A percentile compares a stretch with the other conserved stretches of the same genome.
Evolutionary conservation across 2,888 invertebrate genomes (phyloP).

Genomic region (Epiblema foenella): DNA sequence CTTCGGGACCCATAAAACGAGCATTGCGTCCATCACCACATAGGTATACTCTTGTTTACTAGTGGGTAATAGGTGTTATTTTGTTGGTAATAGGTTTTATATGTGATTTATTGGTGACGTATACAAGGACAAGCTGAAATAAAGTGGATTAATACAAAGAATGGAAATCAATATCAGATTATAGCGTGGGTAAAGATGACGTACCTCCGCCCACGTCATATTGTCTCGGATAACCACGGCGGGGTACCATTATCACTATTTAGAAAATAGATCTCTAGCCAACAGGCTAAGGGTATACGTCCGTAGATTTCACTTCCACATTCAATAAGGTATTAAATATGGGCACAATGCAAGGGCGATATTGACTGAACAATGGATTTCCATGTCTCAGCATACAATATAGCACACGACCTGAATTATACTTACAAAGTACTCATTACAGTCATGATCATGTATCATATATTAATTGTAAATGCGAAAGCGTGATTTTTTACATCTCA

Average conservation of each 20-base stretch:
- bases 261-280: not conserved
- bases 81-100: not conserved
- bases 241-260: not conserved
- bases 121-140: not conserved
- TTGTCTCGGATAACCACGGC: not conserved
- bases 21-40: not conserved
- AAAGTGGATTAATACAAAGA: conserved; percentile 8
- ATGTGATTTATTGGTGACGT: too few species aligned
- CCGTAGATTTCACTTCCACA: not conserved
- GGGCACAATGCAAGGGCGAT: conserved; percentile 16
- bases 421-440: too few species aligned
- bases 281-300: not conserved
- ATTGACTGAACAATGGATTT: conserved; percentile 15
- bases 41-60: not conserved
- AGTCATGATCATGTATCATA: too few species aligned
- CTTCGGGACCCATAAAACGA: not conserved
- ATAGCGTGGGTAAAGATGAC: conserved; percentile 11
- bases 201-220: not conserved
- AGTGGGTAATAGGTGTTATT: not conserved
- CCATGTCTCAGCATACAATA: not conserved
- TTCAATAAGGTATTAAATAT: conserved; percentile 16
- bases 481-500: too few species aligned
- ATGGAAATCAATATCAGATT: conserved; percentile 20
- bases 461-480: too few species aligned
- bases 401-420: conserved; percentile 9